Conservation (phyloP, 1,140 invertebrate genomes). For the Parapsyche elsis region DNA sequence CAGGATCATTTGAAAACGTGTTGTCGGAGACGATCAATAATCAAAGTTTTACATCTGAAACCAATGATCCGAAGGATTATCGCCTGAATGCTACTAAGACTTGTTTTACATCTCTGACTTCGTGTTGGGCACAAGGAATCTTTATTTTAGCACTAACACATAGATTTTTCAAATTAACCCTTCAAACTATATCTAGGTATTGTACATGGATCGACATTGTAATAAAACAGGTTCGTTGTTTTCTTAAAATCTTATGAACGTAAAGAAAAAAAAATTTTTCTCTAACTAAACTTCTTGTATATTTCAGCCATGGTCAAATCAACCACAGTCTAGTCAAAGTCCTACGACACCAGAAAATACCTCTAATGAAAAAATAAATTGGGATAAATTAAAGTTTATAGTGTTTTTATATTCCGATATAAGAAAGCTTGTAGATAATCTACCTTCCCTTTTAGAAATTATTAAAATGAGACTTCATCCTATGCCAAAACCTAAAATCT, state of each 20-base stretch:
- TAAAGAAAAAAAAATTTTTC: background rate
- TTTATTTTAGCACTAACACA: constrained; percentile 79
- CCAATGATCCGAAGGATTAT: constrained; percentile 61
- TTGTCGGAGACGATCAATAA: constrained; percentile 64
- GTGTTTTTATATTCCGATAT: constrained; percentile 66
- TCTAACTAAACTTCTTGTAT: background rate
- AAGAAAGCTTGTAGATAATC: constrained; percentile 61
- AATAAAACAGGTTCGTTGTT: constrained; percentile 60
- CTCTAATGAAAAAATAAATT: constrained; percentile 43
- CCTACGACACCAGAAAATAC: constrained; percentile 28
- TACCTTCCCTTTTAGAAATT: constrained; percentile 65
- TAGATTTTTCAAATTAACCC: constrained; percentile 88
- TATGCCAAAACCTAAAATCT: constrained; percentile 58
- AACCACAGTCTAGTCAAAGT: constrained; percentile 38
- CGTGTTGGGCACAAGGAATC: constrained; percentile 80
- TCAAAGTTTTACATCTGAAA: constrained; percentile 56
- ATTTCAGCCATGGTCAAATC: constrained; percentile 44
- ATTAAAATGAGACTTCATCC: constrained; percentile 63
- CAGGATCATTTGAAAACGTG: constrained; percentile 70
- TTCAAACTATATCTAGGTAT: constrained; percentile 84
- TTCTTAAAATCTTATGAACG: background rate
- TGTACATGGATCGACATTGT: constrained; percentile 73
- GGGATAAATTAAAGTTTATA: constrained; percentile 52
- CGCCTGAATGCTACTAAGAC: constrained; percentile 66
- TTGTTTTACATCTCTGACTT: constrained; percentile 71